A percentile compares a stretch with the other conserved stretches of the same genome.
Conservation (phyloP, 2,888 invertebrate species). For the Coremacera marginata region DNA sequence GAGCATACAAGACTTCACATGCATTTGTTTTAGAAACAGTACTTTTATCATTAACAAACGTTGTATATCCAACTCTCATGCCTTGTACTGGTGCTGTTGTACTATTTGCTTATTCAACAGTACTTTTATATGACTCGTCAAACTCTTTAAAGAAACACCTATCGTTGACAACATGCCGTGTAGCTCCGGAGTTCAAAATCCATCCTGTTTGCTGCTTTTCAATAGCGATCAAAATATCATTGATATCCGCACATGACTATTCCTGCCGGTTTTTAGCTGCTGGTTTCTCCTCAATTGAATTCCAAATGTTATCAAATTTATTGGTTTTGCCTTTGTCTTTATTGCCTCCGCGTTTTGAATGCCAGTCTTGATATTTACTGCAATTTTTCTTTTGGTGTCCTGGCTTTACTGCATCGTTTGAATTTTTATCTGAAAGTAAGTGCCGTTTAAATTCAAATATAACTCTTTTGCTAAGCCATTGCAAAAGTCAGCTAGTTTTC, state of each 20-base stretch:
- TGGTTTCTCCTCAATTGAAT: too few species aligned
- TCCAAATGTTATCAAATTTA: neutral
- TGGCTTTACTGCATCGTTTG: too few species aligned
- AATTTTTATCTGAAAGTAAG: constrained; percentile 23
- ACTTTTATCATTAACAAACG: constrained; percentile 5
- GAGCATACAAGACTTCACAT: constrained; percentile 46
- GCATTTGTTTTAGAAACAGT: constrained; percentile 13
- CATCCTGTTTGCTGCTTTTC: constrained; percentile 37
- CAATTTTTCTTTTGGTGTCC: constrained; percentile 44
- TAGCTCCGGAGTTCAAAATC: constrained; percentile 49
- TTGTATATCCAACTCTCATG: constrained; percentile 35
- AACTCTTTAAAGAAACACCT: constrained; percentile 39
- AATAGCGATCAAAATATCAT: constrained; percentile 35
- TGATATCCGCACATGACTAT: neutral
- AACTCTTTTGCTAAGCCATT: constrained; percentile 41
- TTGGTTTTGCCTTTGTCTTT: neutral
- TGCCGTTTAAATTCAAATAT: constrained; percentile 35
- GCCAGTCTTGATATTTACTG: constrained; percentile 40
- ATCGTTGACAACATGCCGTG: constrained; percentile 44
- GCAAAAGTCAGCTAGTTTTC: constrained; percentile 32
- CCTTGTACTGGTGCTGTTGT: constrained; percentile 40
- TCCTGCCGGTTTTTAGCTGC: too few species aligned
- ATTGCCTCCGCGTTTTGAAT: constrained; percentile 27
- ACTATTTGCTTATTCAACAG: constrained; percentile 44
- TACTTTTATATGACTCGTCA: constrained; percentile 39